phyloP scores from a whole-genome alignment of 2,888 invertebrate species.

The Danaus chrysippus region DNA sequence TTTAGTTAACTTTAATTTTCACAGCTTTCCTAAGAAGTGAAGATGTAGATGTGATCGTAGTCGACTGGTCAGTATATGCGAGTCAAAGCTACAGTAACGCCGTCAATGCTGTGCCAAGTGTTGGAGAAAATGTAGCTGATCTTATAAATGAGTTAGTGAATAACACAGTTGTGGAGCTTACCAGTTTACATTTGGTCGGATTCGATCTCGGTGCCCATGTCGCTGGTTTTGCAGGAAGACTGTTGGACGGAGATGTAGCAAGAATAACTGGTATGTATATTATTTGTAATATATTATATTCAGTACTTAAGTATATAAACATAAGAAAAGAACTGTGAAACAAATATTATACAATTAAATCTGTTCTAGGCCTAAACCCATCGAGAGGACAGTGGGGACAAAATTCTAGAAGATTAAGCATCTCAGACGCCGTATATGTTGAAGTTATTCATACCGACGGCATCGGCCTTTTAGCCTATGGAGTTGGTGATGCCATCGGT shows the following conservation, averaged over 20 bases:
- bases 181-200: constrained; percentile 48
- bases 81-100: constrained; percentile 43
- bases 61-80: constrained; percentile 52
- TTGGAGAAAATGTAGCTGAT: constrained; percentile 38
- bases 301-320: too few species aligned
- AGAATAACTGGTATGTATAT: constrained; percentile 54
- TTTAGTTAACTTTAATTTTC: background rate
- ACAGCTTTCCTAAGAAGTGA: constrained; percentile 39
- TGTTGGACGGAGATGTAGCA: constrained; percentile 35
- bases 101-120: constrained; percentile 39
- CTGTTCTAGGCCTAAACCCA: constrained; percentile 51
- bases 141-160: constrained; percentile 36
- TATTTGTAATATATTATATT: background rate
- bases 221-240: constrained; percentile 48
- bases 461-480: constrained; percentile 53
- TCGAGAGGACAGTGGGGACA: constrained; percentile 44
- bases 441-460: constrained; percentile 63
- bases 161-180: constrained; percentile 23
- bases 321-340: background rate
- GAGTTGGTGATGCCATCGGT: constrained; percentile 86
- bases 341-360: constrained; percentile 3
- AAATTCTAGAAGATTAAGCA: constrained; percentile 38
- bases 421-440: constrained; percentile 51
- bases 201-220: constrained; percentile 58
- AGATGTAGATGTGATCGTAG: constrained; percentile 47